Percentiles rank a stretch among this genome's conserved stretches.
phyloP scores from a whole-genome alignment of 2,113 vertebrate genomes.

The Apteryx owenii region DNA sequence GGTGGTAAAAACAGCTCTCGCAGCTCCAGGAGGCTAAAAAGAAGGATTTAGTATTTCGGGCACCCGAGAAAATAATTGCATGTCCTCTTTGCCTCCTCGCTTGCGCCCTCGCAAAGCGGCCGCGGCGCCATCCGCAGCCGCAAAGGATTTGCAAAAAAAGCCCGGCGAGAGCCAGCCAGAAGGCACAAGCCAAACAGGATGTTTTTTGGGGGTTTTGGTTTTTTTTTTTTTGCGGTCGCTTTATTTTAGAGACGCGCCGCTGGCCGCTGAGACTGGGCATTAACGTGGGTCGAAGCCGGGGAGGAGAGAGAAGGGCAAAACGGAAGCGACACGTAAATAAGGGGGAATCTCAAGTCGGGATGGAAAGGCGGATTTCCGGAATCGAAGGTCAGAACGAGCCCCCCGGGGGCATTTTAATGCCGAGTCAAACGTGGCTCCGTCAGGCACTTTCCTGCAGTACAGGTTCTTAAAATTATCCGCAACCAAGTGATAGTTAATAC shows the following conservation, averaged over 20 bases:
- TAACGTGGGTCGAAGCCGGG: background rate
- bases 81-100: background rate
- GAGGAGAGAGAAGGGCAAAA: background rate
- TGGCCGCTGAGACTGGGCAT: background rate
- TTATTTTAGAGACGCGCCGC: accelerated
- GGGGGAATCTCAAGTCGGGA: background rate
- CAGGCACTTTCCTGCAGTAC: background rate
- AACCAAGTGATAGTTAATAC: background rate
- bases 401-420: background rate
- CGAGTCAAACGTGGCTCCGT: background rate
- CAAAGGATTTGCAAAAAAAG: no score
- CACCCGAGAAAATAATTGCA: background rate
- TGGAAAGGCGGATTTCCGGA: background rate
- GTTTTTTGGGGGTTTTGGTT: no score
- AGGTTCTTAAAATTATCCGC: background rate
- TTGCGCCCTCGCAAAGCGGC: background rate
- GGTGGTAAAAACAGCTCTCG: no score
- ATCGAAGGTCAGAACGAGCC: background rate
- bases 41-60: background rate
- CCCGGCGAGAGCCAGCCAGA: no score
- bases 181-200: no score
- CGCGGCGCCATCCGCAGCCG: no score
- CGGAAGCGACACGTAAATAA: background rate
- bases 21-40: background rate
- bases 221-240: no score